Evolutionary conservation across 37 sponge, comb jelly and placozoan genomes (phyloP).

Genomic region (Lycopodina hypogea): DNA sequence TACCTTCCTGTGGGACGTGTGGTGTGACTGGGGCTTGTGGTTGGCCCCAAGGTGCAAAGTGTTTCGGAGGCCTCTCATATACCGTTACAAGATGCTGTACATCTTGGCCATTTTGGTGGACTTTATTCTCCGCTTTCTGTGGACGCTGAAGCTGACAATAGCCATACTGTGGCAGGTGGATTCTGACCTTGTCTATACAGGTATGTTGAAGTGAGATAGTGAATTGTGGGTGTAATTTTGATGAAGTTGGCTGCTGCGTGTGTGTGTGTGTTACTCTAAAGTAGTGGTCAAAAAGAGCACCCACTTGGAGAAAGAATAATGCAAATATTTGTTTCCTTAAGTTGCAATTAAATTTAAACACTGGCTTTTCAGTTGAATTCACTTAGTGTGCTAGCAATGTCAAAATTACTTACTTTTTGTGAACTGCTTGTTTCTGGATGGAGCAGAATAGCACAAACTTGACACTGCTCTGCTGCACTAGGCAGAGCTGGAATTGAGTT

Average conservation of each 20-base stretch:
- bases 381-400: no score
- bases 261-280: background rate
- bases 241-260: no score
- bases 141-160: conserved; percentile 85
- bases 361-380: no score
- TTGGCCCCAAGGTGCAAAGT: conserved; percentile 3
- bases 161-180: conserved; percentile 65
- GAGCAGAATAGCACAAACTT: no score
- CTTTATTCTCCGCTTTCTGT: conserved; percentile 74
- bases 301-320: background rate
- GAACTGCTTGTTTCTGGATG: no score
- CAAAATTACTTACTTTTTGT: no score
- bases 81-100: conserved; percentile 57
- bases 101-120: conserved; percentile 78
- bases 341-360: no score
- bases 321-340: no score
- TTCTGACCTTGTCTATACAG: conserved; percentile 73
- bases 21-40: conserved; percentile 94
- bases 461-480: no score
- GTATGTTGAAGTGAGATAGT: background rate
- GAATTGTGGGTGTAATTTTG: background rate
- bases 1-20: conserved; percentile 90
- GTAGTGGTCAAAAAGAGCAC: background rate
- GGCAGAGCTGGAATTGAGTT: no score
- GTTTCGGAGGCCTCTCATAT: conserved; percentile 64